Evolutionary conservation across 2,113 vertebrate genomes (phyloP).

Genomic region (Hepsetus odoe): DNA sequence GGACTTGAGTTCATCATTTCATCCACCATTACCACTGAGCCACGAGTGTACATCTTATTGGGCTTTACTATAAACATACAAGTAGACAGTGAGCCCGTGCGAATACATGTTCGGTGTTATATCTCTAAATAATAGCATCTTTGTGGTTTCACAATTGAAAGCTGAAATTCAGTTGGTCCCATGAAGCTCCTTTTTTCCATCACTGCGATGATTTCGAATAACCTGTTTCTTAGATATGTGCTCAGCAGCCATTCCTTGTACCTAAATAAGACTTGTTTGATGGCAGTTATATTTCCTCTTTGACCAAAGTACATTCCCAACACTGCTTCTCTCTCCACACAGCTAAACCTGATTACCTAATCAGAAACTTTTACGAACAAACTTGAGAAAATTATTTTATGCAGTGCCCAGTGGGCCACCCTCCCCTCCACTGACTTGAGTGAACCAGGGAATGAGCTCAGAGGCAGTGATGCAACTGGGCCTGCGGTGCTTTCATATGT

Average conservation of each 20-base stretch:
- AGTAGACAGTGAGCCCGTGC: background rate
- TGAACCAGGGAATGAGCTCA: constrained; percentile 1
- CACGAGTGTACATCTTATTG: constrained; percentile 80
- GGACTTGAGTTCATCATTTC: constrained; percentile 94
- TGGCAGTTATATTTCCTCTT: too few species aligned
- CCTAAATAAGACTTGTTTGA: too few species aligned
- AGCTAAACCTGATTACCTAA: too few species aligned
- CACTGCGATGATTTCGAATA: background rate
- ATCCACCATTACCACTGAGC: constrained; percentile 93
- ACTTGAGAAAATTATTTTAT: background rate
- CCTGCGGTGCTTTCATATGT: background rate
- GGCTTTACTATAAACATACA: constrained; percentile 81
- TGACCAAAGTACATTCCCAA: too few species aligned
- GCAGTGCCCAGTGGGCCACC: background rate
- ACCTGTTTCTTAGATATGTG: background rate
- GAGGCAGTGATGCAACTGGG: background rate
- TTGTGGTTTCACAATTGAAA: background rate
- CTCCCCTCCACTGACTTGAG: background rate
- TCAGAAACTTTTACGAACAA: background rate
- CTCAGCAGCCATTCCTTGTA: background rate
- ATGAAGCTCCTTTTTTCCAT: background rate
- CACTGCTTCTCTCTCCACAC: background rate
- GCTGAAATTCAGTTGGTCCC: background rate
- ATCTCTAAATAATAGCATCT: background rate
- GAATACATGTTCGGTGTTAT: background rate